phyloP scores from a whole-genome alignment of 2,888 invertebrate species.

The Phalera bucephala region DNA sequence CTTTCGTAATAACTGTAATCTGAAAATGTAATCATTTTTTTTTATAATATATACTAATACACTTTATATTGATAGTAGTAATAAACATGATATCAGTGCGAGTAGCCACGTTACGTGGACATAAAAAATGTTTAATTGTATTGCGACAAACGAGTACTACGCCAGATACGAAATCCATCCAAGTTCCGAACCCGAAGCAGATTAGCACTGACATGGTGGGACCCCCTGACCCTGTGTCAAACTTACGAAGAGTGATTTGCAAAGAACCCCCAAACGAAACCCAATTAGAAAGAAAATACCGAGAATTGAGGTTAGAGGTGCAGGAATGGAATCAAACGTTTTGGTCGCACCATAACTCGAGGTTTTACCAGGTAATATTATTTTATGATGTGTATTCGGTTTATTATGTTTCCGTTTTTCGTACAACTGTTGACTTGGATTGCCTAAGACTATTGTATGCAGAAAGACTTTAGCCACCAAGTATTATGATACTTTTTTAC shows the following conservation, averaged over 20 bases:
- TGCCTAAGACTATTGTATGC: no score
- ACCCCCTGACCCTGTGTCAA: conserved; percentile 91
- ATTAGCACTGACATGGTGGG: conserved; percentile 86
- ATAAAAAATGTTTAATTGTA: conserved; percentile 25
- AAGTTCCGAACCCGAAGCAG: conserved; percentile 63
- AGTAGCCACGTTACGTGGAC: conserved; percentile 19
- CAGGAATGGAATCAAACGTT: conserved; percentile 93
- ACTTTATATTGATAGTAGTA: neutral
- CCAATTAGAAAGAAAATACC: conserved; percentile 83
- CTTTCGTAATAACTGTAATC: no score
- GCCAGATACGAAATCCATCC: conserved; percentile 53
- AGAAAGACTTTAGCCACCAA: no score
- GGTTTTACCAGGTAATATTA: conserved; percentile 86
- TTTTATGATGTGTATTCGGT: no score
- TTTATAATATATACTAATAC: no score
- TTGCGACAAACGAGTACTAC: conserved; percentile 45
- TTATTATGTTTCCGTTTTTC: no score
- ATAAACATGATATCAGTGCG: conserved; percentile 27
- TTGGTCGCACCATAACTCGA: conserved; percentile 91
- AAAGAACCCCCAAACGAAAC: conserved; percentile 86
- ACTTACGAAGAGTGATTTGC: conserved; percentile 88
- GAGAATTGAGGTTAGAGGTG: conserved; percentile 86
- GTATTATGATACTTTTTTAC: no score
- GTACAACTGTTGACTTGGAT: no score
- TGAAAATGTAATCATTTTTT: no score